Evolutionary conservation across 1,140 invertebrate species (phyloP), one percentile per base, ranked within the genome.

Genomic region (Linepithema humile): DNA sequence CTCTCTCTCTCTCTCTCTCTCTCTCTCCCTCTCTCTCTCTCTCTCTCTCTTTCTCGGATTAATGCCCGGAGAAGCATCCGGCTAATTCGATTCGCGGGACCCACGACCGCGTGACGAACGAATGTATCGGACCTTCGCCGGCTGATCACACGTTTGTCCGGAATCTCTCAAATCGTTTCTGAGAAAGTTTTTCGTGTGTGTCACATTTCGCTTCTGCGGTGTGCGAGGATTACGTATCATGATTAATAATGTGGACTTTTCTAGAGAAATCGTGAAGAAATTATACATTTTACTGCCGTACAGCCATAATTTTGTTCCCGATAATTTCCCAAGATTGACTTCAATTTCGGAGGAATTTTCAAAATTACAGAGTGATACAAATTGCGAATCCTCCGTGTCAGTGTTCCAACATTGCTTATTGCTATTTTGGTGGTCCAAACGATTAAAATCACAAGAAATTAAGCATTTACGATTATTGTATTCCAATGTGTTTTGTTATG

Each of bases 81-180:
- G 86, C 85, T 88, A 88, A 88, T 88, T 88, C 85, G 86, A 87
- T 78, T 84, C 86, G 53, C 85, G 55, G 55, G 85, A 53, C 57
- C 77, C 67, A 50, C 67, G 83, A 50, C 78, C 69, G 67, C 78
- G 70, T 74, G 67, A 55, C 69, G 40, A 73, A 35, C 69, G 32
- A 55, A 50, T 29, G 29, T 53, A 73, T 57, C 35, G 6, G 65
- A 20, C 78, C 78, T 62, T 59, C 69, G 29, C 7, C 38, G 35
- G 3, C 64, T 15, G 43, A 15, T 32, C 77, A 15, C 43, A 45
- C 10, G 60, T 53, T 55, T 40, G 69, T 17, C 64, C 20, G 38
- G 35, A 45, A 72, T 82, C 55, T 59, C 29, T 60, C 69, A 20
- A 35, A 3, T 12, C 48, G 48, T 20, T 77, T 64, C 64, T 29